A percentile compares a stretch with the other conserved stretches of the same genome.
Conservation (phyloP, 2,888 invertebrate genomes). For the Hyppa rectilinea region DNA sequence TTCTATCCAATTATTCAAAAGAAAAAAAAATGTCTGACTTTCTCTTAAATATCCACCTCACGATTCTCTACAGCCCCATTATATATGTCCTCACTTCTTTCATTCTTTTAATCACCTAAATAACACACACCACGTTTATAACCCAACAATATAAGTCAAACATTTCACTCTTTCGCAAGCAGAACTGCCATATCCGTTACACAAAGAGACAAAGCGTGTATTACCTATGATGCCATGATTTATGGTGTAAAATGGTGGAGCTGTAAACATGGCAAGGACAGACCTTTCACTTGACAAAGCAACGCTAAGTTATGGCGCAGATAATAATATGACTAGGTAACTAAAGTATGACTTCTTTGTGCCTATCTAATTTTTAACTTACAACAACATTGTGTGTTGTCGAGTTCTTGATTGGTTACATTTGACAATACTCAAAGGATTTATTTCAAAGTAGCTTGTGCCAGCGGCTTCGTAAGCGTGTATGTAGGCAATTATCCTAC, state of each 20-base stretch:
- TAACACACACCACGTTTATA: conserved; percentile 1
- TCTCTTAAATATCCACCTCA: conserved; percentile 6
- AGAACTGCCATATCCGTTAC: not conserved
- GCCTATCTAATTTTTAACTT: no score
- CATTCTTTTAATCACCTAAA: not conserved
- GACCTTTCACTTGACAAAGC: conserved; percentile 62
- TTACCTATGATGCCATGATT: conserved; percentile 46
- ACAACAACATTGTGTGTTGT: no score
- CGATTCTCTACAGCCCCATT: conserved; percentile 11
- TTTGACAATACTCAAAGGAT: no score
- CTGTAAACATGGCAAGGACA: conserved; percentile 60
- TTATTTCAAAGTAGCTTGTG: no score
- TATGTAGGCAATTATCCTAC: no score
- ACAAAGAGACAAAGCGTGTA: conserved; percentile 45
- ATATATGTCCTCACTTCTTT: not conserved
- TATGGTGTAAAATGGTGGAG: conserved; percentile 57
- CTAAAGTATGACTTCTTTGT: no score
- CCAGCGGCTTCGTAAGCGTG: no score
- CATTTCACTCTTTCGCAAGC: conserved; percentile 31
- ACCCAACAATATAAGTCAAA: not conserved
- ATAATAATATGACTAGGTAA: conserved; percentile 12
- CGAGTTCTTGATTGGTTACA: no score
- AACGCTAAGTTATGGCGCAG: conserved; percentile 41
- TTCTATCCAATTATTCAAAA: not conserved
- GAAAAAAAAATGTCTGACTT: not conserved